Evolutionary conservation across 2,797 vertebrate genomes (phyloP).

Genomic region (Cirrhinus molitorella): DNA sequence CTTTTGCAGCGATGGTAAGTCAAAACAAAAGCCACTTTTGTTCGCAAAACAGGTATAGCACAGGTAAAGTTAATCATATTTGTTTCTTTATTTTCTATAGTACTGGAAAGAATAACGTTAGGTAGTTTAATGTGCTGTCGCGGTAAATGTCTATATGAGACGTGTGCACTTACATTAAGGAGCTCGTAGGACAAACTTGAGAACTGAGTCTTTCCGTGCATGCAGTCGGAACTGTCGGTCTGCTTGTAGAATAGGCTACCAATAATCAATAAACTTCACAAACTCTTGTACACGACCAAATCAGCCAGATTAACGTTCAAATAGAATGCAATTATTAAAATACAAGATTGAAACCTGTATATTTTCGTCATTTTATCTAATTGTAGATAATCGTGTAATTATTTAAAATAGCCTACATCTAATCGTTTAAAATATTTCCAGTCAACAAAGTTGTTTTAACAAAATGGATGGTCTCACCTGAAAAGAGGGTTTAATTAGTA

Average conservation of each 20-base stretch:
- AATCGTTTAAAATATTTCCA: not conserved
- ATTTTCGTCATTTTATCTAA: not conserved
- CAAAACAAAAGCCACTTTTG: not conserved
- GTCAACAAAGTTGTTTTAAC: not conserved
- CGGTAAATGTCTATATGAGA: constrained; percentile 3
- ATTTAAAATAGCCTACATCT: not conserved
- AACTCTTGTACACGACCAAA: not conserved
- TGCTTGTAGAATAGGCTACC: not conserved
- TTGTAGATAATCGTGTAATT: too few species aligned
- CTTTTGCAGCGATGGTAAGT: constrained; percentile 35
- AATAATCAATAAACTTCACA: not conserved
- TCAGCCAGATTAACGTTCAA: not conserved
- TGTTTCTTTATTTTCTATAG: not conserved
- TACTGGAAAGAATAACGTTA: not conserved
- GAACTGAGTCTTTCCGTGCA: not conserved
- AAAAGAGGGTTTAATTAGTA: not conserved
- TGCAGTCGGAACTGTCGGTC: not conserved
- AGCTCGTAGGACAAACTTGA: not conserved
- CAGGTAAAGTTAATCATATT: not conserved
- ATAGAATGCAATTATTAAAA: too few species aligned
- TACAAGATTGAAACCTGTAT: not conserved
- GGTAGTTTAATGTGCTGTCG: not conserved
- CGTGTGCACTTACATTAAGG: not conserved
- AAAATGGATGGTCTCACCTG: not conserved
- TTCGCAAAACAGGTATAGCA: not conserved